These are phyloP conservation scores for Agelaius phoeniceus DNA, from an alignment of 2,113 vertebrate species.

Conservation along the genomic window DNA sequence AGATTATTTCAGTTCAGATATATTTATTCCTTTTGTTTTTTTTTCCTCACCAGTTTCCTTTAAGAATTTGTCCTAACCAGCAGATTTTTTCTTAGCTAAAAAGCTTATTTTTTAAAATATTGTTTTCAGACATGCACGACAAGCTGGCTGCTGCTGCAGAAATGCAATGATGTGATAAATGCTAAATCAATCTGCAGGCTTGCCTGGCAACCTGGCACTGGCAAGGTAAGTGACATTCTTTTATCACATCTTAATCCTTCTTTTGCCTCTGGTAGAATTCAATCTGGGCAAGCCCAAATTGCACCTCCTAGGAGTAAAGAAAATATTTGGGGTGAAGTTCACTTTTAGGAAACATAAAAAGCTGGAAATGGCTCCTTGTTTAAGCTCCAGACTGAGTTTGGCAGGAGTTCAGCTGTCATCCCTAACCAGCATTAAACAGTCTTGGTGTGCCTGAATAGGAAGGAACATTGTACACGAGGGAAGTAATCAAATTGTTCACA, in stretches of 20 bases:
- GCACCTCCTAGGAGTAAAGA: not conserved
- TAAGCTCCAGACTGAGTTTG: not conserved
- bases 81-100: slow-evolving; percentile 8
- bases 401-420: not conserved
- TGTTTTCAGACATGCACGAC: slow-evolving; percentile 78
- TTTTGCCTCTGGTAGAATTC: not conserved
- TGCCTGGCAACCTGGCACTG: slow-evolving; percentile 85
- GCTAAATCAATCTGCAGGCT: slow-evolving; percentile 92
- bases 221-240: slow-evolving; percentile 76
- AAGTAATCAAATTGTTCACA: not conserved
- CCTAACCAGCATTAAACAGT: not conserved
- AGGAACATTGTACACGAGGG: not conserved
- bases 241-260: not conserved
- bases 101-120: not conserved
- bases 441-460: not conserved
- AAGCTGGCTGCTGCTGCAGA: slow-evolving; percentile 87
- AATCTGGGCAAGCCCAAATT: not conserved
- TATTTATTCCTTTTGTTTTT: not conserved
- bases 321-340: not conserved
- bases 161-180: slow-evolving; percentile 87
- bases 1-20: not conserved
- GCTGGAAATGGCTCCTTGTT: not conserved
- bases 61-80: not conserved
- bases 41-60: not conserved
- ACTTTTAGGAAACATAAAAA: not conserved